Base-by-base conservation (phyloP, 2,797 vertebrate genomes). In the Cetoscarus ocellatus region DNA sequence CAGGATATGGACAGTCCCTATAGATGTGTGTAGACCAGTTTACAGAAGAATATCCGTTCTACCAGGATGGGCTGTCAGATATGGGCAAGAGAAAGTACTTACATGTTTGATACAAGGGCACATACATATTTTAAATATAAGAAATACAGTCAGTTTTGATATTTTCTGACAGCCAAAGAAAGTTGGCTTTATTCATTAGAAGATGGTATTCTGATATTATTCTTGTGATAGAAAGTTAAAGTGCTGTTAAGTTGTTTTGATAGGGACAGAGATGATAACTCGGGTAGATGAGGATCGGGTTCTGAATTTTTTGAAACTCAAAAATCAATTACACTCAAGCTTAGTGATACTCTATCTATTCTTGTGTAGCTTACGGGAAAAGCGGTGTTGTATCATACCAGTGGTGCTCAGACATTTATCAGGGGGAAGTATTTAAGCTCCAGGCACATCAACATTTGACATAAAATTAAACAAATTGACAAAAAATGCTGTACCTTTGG, bases 51-150 rank as follows among this genome's bases (percentile, higher is more conserved):
- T 48, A 7, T 58, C 43, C 14, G 1, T 73, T 79, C 61, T n/a
- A 19, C 45, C 53, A 67, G 70, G 55, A 51, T 52, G 73, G 12
- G 54, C 44, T 56, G 79, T 77, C 55, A 36, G 48, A 75, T 59
- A 6, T 5, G 54, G 68, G 61, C 54, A 15, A 47, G 17, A 38
- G 54, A 47, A 7, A 6, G 39, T 53, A 34, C 71, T 10, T 52
- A 77, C 58, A 38, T 35, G 45, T 60, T 70, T 80, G 50, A 85
- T 52, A 84, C 45, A 60, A 76, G 54, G 69, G 67, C 77, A 84
- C 79, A 74, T 49, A 36, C 67, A 12, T 39, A 18, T 12, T 15
- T 56, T 62, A 70, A 53, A 40, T 47, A 66, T 52, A 27, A 10
- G n/a, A 56, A 55, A 36, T 12, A 50, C 44, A 67, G 39, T 61